Conservation (phyloP, 2,113 vertebrate species). For the Chionomys nivalis region DNA sequence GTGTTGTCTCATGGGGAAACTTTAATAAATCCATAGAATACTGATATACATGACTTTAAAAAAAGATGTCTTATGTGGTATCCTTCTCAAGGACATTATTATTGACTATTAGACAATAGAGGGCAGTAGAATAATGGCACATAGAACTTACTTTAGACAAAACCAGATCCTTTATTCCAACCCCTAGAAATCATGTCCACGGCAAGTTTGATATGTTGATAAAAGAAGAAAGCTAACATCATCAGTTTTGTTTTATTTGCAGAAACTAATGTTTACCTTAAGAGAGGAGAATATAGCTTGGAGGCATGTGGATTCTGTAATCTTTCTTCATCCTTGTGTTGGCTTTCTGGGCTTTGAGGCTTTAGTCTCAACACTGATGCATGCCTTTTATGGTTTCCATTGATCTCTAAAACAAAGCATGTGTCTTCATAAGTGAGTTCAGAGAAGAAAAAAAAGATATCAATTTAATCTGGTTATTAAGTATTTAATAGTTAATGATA, state of each 20-base stretch:
- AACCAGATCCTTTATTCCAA: conserved; percentile 53
- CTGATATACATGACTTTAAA: neutral
- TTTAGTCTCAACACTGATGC: conserved; percentile 16
- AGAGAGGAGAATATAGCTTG: neutral
- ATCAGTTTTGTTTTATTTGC: conserved; percentile 47
- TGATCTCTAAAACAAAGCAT: neutral
- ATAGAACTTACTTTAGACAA: conserved; percentile 54
- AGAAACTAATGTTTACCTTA: conserved; percentile 3
- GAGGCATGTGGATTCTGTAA: neutral
- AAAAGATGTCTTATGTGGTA: neutral
- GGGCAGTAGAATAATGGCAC: conserved; percentile 76
- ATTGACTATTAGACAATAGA: conserved; percentile 67
- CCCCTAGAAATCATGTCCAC: neutral
- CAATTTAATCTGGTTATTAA: neutral
- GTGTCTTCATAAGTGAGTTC: neutral
- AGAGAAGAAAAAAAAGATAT: neutral
- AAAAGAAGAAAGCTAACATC: neutral
- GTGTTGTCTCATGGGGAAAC: neutral
- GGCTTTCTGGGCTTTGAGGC: neutral
- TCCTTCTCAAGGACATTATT: conserved; percentile 46
- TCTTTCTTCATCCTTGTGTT: conserved; percentile 12
- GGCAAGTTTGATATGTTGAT: conserved; percentile 31
- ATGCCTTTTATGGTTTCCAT: neutral
- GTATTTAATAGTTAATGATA: neutral
- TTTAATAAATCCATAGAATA: neutral